Percentiles rank a stretch among this genome's conserved stretches.
phyloP scores from a whole-genome alignment of 2,888 invertebrate species.

The Conops quadrifasciatus region DNA sequence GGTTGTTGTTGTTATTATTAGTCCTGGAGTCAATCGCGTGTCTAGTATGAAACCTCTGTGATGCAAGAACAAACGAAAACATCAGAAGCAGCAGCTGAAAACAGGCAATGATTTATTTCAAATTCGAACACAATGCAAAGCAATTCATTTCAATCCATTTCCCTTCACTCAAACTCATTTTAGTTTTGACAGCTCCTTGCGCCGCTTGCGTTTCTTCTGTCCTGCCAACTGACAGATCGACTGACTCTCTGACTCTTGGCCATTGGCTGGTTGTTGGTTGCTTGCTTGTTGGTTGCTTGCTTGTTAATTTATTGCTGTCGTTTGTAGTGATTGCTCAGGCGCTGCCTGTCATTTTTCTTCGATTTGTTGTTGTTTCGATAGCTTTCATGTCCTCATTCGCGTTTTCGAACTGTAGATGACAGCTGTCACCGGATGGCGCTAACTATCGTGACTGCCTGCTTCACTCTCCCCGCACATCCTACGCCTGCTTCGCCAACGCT shows the following conservation, averaged over 20 bases:
- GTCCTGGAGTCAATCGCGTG: too few species aligned
- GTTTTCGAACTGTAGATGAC: slow-evolving; percentile 25
- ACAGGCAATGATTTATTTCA: slow-evolving; percentile 59
- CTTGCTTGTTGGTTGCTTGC: slow-evolving; percentile 9
- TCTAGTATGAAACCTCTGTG: too few species aligned
- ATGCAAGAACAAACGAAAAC: background rate
- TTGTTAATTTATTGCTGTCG: slow-evolving; percentile 58
- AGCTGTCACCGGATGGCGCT: slow-evolving; percentile 6
- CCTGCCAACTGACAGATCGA: too few species aligned
- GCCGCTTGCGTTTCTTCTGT: background rate
- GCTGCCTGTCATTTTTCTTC: background rate
- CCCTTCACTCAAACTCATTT: slow-evolving; percentile 24
- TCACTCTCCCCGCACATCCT: background rate
- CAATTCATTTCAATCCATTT: slow-evolving; percentile 51
- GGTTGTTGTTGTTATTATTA: too few species aligned
- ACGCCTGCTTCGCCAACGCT: slow-evolving; percentile 20
- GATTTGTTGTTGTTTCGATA: slow-evolving; percentile 6
- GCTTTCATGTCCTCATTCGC: background rate
- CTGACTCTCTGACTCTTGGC: slow-evolving; percentile 4
- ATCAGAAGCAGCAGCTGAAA: slow-evolving; percentile 49
- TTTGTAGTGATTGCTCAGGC: slow-evolving; percentile 54
- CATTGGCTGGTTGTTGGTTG: slow-evolving; percentile 4
- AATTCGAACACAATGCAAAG: slow-evolving; percentile 30
- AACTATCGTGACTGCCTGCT: background rate
- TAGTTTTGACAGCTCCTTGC: background rate